Conservation (phyloP, 2,888 invertebrate species). For the Rutpela maculata region DNA sequence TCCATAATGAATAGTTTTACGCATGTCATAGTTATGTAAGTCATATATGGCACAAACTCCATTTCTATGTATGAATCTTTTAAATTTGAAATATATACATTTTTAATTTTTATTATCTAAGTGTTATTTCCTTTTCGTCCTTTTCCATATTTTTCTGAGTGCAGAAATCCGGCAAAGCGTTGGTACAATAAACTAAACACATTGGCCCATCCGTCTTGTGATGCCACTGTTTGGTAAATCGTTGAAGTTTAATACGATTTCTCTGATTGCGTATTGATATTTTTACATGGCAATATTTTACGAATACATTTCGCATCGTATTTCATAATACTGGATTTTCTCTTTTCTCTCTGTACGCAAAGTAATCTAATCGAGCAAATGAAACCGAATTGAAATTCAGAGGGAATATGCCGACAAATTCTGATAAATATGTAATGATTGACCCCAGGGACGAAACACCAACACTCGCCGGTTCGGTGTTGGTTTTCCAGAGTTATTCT, state of each 20-base stretch:
- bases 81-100: too few species aligned
- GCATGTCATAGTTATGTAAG: too few species aligned
- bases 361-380: conserved; percentile 47
- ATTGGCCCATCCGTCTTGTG: too few species aligned
- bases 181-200: too few species aligned
- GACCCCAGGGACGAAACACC: conserved; percentile 42
- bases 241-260: neutral
- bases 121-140: too few species aligned
- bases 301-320: neutral
- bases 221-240: too few species aligned
- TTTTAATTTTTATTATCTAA: too few species aligned
- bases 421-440: conserved; percentile 54
- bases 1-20: too few species aligned
- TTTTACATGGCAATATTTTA: neutral
- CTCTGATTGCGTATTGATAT: neutral
- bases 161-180: too few species aligned
- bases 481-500: conserved; percentile 22
- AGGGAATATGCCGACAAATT: conserved; percentile 48
- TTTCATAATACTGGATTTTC: conserved; percentile 32
- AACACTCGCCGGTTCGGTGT: conserved; percentile 9
- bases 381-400: conserved; percentile 52
- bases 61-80: too few species aligned
- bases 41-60: too few species aligned
- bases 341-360: conserved; percentile 21
- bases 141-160: too few species aligned